phyloP scores from a whole-genome alignment of 2,888 invertebrate species.

The Hyppa rectilinea region DNA sequence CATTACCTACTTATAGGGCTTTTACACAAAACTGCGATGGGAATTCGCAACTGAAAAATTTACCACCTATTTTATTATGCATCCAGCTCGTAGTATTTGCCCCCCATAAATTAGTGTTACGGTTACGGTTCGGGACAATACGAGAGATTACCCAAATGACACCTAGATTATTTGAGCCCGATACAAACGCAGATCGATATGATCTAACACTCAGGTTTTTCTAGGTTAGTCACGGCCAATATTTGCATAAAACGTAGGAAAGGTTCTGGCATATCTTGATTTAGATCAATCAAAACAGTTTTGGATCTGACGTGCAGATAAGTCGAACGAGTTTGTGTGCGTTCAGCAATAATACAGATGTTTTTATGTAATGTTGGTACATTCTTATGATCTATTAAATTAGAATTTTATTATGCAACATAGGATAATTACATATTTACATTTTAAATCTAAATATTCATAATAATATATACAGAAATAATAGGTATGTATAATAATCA shows the following conservation, averaged over 20 bases:
- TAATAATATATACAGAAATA: too few species aligned
- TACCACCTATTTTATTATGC: too few species aligned
- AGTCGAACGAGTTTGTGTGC: slow-evolving; percentile 20
- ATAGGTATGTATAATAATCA: too few species aligned
- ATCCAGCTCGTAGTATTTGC: too few species aligned
- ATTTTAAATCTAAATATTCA: too few species aligned
- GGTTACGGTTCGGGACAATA: not conserved
- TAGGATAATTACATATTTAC: too few species aligned
- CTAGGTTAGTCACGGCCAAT: slow-evolving; percentile 30
- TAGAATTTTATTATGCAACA: too few species aligned
- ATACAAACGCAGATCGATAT: slow-evolving; percentile 30
- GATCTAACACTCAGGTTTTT: slow-evolving; percentile 23
- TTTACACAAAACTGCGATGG: too few species aligned
- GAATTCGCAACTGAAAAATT: too few species aligned
- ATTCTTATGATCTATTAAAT: too few species aligned
- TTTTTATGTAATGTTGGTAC: not conserved
- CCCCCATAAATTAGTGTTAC: too few species aligned
- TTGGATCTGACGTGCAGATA: slow-evolving; percentile 58
- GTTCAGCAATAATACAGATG: slow-evolving; percentile 11
- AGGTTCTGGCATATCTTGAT: slow-evolving; percentile 52
- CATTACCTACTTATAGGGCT: too few species aligned
- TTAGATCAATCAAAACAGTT: slow-evolving; percentile 57
- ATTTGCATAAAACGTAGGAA: slow-evolving; percentile 52
- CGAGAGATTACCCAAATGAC: not conserved
- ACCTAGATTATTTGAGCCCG: not conserved